A percentile compares a stretch with the other conserved stretches of the same genome.
These are phyloP conservation scores for Andinoacara biseriatus DNA, from an alignment of 2,113 vertebrate genomes.

Conservation along the genomic window DNA sequence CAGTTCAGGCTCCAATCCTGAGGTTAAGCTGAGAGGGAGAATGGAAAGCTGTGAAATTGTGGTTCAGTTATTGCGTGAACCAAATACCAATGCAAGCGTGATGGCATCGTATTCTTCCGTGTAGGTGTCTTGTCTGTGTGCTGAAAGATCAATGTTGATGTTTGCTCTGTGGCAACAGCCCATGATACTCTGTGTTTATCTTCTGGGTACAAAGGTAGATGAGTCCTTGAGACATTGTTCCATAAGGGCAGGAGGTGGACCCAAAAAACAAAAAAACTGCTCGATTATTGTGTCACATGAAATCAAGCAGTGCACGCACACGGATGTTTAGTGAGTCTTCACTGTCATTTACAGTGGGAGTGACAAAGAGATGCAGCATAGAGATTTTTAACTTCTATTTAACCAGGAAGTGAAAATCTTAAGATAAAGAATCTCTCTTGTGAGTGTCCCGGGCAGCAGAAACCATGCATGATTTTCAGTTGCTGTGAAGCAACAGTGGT, in stretches of 20 bases:
- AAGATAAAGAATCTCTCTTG: not conserved
- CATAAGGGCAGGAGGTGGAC: not conserved
- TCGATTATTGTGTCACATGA: not conserved
- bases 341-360: not conserved
- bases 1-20: not conserved
- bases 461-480: not conserved
- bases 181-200: constrained; percentile 46
- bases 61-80: not conserved
- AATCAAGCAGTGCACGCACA: not conserved
- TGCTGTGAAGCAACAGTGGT: not conserved
- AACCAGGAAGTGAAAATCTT: not conserved
- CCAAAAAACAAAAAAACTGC: not conserved
- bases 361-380: not conserved
- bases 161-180: constrained; percentile 43
- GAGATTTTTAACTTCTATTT: constrained; percentile 3
- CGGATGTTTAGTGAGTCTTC: not conserved
- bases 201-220: constrained; percentile 43
- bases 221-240: constrained; percentile 13
- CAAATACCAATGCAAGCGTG: not conserved
- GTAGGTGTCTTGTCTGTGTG: not conserved
- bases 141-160: constrained; percentile 43
- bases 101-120: not conserved
- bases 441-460: not conserved
- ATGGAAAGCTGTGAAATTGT: not conserved
- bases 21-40: not conserved